Evolutionary conservation across 2,797 vertebrate genomes (phyloP).

Genomic region (Melanogrammus aeglefinus): DNA sequence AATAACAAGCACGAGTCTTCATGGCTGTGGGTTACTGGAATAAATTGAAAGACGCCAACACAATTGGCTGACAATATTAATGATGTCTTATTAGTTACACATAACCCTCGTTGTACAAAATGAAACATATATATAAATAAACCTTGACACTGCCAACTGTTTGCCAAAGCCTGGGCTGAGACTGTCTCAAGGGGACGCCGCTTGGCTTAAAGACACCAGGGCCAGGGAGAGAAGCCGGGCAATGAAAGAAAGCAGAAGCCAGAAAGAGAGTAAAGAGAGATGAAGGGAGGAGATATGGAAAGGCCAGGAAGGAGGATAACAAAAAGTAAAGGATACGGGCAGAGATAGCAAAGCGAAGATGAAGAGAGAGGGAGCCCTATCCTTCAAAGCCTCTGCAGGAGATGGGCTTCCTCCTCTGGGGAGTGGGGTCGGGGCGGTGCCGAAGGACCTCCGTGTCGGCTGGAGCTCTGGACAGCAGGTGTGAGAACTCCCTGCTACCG

Average conservation of each 20-base stretch:
- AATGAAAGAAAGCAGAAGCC: conserved; percentile 21
- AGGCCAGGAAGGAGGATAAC: conserved; percentile 19
- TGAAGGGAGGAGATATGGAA: conserved; percentile 29
- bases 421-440: conserved; percentile 51
- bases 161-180: conserved; percentile 50
- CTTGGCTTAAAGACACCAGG: not conserved
- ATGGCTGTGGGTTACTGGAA: not conserved
- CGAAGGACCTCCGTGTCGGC: conserved; percentile 64
- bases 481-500: conserved; percentile 69
- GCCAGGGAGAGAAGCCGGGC: not conserved
- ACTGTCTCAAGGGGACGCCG: conserved; percentile 47
- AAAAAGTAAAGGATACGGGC: not conserved
- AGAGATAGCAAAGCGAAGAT: conserved; percentile 10
- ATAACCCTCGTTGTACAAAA: not conserved
- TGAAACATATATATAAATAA: conserved; percentile 43
- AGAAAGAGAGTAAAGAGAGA: conserved; percentile 9
- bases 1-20: not conserved
- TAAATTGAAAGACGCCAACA: not conserved
- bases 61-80: not conserved
- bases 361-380: conserved; percentile 28
- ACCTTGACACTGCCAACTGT: conserved; percentile 39
- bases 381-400: conserved; percentile 71
- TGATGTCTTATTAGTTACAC: too few relatives aligned
- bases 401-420: conserved; percentile 65
- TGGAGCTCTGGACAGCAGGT: conserved; percentile 68